Evolutionary conservation across 2,113 vertebrate genomes (phyloP).

Genomic region (Hemibagrus wyckioides): DNA sequence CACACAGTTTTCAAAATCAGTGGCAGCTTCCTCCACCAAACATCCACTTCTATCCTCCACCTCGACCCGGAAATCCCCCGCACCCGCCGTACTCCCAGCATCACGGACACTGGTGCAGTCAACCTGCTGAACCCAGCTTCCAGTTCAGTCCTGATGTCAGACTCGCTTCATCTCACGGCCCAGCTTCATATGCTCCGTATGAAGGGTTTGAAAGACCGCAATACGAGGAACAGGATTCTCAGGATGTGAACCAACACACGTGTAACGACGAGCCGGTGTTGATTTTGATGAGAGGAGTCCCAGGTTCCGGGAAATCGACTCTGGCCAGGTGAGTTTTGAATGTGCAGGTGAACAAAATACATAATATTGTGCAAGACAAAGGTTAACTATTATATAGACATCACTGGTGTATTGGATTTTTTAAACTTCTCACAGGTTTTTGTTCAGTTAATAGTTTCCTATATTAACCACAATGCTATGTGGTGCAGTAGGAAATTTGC

Average conservation of each 20-base stretch:
- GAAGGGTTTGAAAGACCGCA: slow-evolving; percentile 1
- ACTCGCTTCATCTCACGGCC: background rate
- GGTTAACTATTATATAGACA: background rate
- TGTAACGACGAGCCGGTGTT: slow-evolving; percentile 48
- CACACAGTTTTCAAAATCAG: background rate
- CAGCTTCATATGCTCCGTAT: background rate
- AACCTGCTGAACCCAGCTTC: background rate
- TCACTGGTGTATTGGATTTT: background rate
- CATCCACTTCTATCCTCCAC: slow-evolving; percentile 41
- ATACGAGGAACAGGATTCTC: slow-evolving; percentile 30
- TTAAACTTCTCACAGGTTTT: background rate
- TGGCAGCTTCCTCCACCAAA: slow-evolving; percentile 49
- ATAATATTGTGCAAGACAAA: background rate
- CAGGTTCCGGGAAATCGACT: slow-evolving; percentile 76
- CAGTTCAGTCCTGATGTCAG: background rate
- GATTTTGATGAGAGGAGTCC: slow-evolving; percentile 75
- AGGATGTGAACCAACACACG: slow-evolving; percentile 18
- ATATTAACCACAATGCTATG: background rate
- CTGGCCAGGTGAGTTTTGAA: slow-evolving; percentile 63
- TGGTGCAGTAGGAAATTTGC: too few species aligned
- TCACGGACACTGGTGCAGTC: background rate
- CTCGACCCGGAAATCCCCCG: slow-evolving; percentile 45
- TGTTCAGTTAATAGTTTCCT: background rate
- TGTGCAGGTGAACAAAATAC: background rate
- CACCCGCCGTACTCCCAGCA: slow-evolving; percentile 16